phyloP scores from a whole-genome alignment of 2,888 invertebrate species.

The Platynereis dumerilii region DNA sequence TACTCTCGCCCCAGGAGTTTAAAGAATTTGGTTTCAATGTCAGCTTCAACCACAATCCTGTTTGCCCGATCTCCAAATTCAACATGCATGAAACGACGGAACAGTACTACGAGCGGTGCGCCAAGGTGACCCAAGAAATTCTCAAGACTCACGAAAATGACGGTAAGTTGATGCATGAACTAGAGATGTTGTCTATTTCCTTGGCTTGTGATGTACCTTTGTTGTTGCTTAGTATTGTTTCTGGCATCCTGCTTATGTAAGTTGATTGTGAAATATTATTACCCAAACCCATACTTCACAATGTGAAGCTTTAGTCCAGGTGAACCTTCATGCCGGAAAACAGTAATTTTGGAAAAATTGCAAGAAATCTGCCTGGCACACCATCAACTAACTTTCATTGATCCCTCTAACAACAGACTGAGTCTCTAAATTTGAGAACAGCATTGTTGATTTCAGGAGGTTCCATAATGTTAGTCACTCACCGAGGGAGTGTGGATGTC shows the following conservation, averaged over 20 bases:
- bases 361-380: too few relatives aligned
- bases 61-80: slow-evolving; percentile 56
- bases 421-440: too few relatives aligned
- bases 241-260: background rate
- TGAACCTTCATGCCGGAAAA: too few relatives aligned
- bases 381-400: too few relatives aligned
- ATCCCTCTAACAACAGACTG: too few relatives aligned
- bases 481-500: slow-evolving; percentile 87
- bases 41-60: slow-evolving; percentile 70
- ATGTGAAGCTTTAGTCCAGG: too few relatives aligned
- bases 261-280: too few relatives aligned
- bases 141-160: slow-evolving; percentile 67
- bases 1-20: slow-evolving; percentile 70
- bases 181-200: slow-evolving; percentile 2
- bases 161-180: slow-evolving; percentile 43
- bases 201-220: background rate
- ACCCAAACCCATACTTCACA: too few relatives aligned
- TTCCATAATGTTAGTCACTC: slow-evolving; percentile 87
- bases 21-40: slow-evolving; percentile 74
- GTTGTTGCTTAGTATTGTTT: background rate
- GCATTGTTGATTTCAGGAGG: slow-evolving; percentile 67
- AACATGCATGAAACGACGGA: slow-evolving; percentile 70
- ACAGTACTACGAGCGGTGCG: slow-evolving; percentile 73
- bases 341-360: too few relatives aligned
- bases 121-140: slow-evolving; percentile 69